A percentile compares a stretch with the other conserved stretches of the same genome.
Conservation (phyloP, 2,113 vertebrate genomes). For the Perccottus glenii region DNA sequence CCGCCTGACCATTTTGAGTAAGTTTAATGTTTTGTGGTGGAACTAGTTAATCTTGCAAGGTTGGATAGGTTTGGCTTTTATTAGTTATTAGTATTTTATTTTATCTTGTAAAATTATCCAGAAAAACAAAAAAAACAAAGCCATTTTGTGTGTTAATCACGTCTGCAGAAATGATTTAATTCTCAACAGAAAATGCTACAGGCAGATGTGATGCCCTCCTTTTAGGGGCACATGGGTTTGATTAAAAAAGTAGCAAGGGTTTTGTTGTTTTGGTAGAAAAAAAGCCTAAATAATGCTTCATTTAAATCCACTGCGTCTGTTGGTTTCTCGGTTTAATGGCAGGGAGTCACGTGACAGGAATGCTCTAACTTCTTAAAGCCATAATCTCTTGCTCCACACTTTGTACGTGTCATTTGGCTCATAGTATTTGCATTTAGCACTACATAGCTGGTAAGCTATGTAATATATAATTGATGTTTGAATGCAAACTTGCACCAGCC, state of each 20-base stretch:
- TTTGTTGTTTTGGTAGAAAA: constrained; percentile 4
- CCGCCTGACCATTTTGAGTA: constrained; percentile 6
- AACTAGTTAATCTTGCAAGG: constrained; percentile 33
- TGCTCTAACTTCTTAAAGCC: constrained; percentile 72
- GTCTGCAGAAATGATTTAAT: constrained; percentile 17
- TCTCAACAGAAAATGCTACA: constrained; percentile 8
- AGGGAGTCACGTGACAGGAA: constrained; percentile 66
- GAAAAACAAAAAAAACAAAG: too few relatives aligned
- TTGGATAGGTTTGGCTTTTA: constrained; percentile 24
- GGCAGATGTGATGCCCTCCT: constrained; percentile 17
- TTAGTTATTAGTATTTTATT: constrained; percentile 2
- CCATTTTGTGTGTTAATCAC: constrained; percentile 50
- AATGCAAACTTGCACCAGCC: constrained; percentile 39
- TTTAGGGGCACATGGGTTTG: not conserved
- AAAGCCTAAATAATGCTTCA: constrained; percentile 22
- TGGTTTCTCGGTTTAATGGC: constrained; percentile 52
- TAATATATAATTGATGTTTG: constrained; percentile 16
- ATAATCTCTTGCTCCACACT: constrained; percentile 76
- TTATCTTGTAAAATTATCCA: constrained; percentile 21
- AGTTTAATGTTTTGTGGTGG: constrained; percentile 47
- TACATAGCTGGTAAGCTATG: constrained; percentile 3
- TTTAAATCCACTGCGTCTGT: constrained; percentile 27
- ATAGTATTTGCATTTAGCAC: constrained; percentile 33
- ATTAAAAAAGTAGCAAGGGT: not conserved
- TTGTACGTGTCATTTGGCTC: constrained; percentile 47